Conservation (phyloP, 2,888 invertebrate species). For the Orgyia antiqua region DNA sequence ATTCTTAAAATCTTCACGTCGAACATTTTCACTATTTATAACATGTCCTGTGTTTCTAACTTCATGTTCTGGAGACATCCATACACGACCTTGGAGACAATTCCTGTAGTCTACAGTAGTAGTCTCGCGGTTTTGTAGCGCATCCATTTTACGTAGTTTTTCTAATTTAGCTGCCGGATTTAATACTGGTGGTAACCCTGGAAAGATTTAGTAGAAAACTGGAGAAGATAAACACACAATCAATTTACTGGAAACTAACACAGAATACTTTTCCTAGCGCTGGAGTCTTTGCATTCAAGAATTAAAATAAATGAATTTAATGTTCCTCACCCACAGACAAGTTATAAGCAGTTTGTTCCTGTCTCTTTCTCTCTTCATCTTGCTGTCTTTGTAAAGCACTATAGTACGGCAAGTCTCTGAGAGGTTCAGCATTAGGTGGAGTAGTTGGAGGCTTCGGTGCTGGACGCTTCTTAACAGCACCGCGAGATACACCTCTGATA, state of each 20-base stretch:
- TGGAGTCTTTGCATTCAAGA: no score
- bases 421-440: constrained; percentile 22
- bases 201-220: no score
- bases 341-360: constrained; percentile 47
- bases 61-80: constrained; percentile 14
- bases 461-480: constrained; percentile 58
- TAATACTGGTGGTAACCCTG: constrained; percentile 65
- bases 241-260: no score
- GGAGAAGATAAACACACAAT: no score
- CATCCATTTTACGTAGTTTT: constrained; percentile 69
- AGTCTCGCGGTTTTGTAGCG: constrained; percentile 43
- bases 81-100: constrained; percentile 30
- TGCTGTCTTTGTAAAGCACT: constrained; percentile 45
- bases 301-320: no score
- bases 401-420: constrained; percentile 47
- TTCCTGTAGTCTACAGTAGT: constrained; percentile 30
- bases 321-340: constrained; percentile 42
- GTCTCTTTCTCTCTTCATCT: constrained; percentile 39
- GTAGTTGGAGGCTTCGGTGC: constrained; percentile 41
- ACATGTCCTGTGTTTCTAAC: constrained; percentile 10
- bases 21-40: constrained; percentile 9
- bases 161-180: constrained; percentile 57
- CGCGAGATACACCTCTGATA: constrained; percentile 33
- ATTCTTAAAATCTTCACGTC: constrained; percentile 30
- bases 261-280: no score